These are phyloP conservation scores for Monochamus saltuarius DNA, from an alignment of 1,140 invertebrate genomes.

Conservation along the genomic window DNA sequence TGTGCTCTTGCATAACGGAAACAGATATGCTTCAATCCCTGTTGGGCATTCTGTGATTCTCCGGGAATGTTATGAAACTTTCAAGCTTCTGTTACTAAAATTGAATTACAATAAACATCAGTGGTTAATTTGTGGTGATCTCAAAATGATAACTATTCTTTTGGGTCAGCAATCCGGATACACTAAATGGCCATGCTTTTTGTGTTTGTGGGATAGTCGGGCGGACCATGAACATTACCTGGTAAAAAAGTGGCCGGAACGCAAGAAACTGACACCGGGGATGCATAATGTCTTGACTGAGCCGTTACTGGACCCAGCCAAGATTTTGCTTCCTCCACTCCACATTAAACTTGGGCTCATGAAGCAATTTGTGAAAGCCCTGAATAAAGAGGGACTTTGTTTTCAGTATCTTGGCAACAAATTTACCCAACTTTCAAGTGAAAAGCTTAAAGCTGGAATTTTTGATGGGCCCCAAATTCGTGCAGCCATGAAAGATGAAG, in stretches of 20 bases:
- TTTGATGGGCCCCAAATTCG: conserved; percentile 28
- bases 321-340: conserved; percentile 40
- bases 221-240: conserved; percentile 22
- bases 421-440: conserved; percentile 20
- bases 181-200: conserved; percentile 24
- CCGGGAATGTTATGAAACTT: conserved; percentile 38
- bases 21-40: conserved; percentile 33
- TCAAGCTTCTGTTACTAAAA: conserved; percentile 23
- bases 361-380: conserved; percentile 47
- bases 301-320: background rate
- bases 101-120: conserved; percentile 23
- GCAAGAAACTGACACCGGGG: conserved; percentile 5
- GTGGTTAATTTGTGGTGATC: conserved; percentile 27
- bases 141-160: conserved; percentile 26
- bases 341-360: conserved; percentile 47
- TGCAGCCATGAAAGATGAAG: conserved; percentile 3
- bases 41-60: conserved; percentile 32
- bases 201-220: conserved; percentile 31
- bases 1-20: conserved; percentile 37
- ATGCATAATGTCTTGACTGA: too few relatives aligned
- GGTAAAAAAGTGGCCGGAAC: conserved; percentile 19
- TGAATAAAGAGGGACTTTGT: conserved; percentile 29
- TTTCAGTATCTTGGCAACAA: conserved; percentile 30
- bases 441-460: conserved; percentile 29
- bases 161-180: conserved; percentile 23